Percentiles rank a stretch among this genome's conserved stretches.
Conservation (phyloP, 2,113 vertebrate species). For the Crypturellus undulatus region DNA sequence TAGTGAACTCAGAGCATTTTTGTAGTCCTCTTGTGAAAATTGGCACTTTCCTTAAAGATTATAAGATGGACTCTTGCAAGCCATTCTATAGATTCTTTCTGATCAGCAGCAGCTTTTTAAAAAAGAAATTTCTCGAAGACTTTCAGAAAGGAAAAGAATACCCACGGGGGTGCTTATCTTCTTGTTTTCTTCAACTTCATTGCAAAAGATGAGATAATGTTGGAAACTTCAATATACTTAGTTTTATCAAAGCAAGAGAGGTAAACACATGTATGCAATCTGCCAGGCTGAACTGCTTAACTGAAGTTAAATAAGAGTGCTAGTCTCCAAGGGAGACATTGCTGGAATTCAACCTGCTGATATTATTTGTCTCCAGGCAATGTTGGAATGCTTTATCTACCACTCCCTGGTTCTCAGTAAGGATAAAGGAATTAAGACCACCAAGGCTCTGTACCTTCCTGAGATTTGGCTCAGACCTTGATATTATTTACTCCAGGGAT, state of each 20-base stretch:
- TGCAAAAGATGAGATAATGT: neutral
- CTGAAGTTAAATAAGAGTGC: neutral
- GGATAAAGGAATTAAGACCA: constrained; percentile 42
- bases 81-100: constrained; percentile 15
- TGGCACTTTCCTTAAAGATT: constrained; percentile 4
- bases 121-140: neutral
- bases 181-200: neutral
- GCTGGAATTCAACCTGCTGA: neutral
- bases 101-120: constrained; percentile 32
- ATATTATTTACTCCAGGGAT: neutral
- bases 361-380: neutral
- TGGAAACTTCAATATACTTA: constrained; percentile 13
- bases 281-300: neutral
- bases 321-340: neutral
- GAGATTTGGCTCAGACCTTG: neutral
- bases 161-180: neutral
- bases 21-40: constrained; percentile 1
- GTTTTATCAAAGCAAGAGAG: neutral
- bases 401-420: constrained; percentile 40
- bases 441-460: constrained; percentile 37
- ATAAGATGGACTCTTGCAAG: constrained; percentile 13
- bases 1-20: constrained; percentile 13
- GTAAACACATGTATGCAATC: neutral
- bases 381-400: constrained; percentile 22
- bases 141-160: neutral